Evolutionary conservation across 2,113 vertebrate species (phyloP).

Genomic region (Prunella fulvescens): DNA sequence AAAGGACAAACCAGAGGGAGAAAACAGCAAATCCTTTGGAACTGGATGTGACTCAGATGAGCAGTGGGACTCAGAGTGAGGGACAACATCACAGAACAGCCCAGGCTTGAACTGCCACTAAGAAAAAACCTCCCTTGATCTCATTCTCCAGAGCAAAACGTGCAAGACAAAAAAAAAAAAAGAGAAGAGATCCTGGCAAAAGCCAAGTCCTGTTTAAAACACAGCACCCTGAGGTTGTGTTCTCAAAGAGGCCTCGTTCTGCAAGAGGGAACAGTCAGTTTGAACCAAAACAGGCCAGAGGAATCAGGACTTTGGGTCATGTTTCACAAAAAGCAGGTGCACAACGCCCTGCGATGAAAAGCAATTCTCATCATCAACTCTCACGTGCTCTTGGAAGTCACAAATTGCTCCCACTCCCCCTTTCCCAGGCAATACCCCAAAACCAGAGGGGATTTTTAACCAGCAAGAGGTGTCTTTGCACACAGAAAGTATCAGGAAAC

Average conservation of each 20-base stretch:
- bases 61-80: background rate
- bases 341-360: accelerated
- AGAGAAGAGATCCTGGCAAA: background rate
- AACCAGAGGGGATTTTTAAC: background rate
- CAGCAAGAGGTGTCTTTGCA: background rate
- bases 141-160: background rate
- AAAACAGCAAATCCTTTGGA: background rate
- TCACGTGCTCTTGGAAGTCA: background rate
- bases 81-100: background rate
- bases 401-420: background rate
- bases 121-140: background rate
- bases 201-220: background rate
- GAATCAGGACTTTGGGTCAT: background rate
- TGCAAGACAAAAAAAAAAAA: background rate
- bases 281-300: background rate
- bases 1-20: background rate
- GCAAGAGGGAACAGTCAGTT: background rate
- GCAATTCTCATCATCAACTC: background rate
- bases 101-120: accelerated
- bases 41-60: accelerated
- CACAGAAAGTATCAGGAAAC: background rate
- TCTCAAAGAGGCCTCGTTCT: background rate
- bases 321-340: background rate
- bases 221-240: accelerated
- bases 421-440: background rate